A percentile compares a stretch with the other conserved stretches of the same genome.
Conservation (phyloP, 2,797 vertebrate species). For the Megalops cyprinoides region DNA sequence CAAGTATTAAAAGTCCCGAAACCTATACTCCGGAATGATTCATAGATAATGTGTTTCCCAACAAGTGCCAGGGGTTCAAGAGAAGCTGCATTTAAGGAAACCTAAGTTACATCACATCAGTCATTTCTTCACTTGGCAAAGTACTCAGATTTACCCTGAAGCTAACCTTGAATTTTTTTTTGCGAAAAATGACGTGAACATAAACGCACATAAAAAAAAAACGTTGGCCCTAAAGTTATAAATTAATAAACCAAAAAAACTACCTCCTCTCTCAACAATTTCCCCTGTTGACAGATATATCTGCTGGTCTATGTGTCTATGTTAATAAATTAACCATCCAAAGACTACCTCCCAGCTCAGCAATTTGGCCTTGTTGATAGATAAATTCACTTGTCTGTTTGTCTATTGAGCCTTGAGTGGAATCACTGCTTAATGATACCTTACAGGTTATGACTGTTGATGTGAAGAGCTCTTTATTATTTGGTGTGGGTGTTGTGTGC, state of each 20-base stretch:
- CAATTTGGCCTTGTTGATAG: background rate
- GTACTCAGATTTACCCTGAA: background rate
- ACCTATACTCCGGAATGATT: background rate
- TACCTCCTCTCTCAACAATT: background rate
- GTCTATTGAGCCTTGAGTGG: background rate
- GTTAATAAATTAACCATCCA: background rate
- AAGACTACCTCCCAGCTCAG: background rate
- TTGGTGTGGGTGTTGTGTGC: background rate
- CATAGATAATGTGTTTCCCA: background rate
- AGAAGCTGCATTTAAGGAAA: background rate
- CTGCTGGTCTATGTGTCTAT: background rate
- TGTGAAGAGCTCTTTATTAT: background rate
- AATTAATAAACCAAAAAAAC: background rate
- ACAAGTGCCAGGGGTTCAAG: background rate
- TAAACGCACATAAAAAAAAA: background rate
- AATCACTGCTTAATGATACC: background rate
- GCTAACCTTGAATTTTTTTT: background rate
- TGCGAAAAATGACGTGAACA: background rate
- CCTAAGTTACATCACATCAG: background rate
- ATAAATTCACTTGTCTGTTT: background rate
- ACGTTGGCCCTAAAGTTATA: background rate
- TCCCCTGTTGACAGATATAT: background rate
- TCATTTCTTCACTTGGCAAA: conserved; percentile 4
- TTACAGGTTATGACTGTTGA: background rate
- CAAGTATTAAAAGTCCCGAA: background rate